Evolutionary conservation across 2,113 vertebrate species (phyloP).

Genomic region (Sylvietta virens): DNA sequence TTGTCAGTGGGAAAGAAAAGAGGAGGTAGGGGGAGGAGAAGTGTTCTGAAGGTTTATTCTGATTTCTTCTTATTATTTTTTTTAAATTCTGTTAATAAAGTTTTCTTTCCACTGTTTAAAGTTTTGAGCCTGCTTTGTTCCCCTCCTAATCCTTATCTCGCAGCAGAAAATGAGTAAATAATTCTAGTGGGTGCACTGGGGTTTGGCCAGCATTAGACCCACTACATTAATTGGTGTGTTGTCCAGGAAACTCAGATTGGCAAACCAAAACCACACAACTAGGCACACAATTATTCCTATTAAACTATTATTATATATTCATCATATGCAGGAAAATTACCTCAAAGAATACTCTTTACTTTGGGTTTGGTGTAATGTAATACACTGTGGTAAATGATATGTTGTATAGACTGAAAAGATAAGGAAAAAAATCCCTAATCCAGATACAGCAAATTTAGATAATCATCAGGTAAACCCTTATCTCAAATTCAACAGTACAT

Average conservation of each 20-base stretch:
- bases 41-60: not conserved
- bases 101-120: not conserved
- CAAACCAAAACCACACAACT: not conserved
- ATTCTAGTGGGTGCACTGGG: not conserved
- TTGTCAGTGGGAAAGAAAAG: not conserved
- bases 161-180: not conserved
- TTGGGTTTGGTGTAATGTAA: not conserved
- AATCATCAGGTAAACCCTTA: not conserved
- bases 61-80: not conserved
- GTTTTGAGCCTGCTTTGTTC: not conserved
- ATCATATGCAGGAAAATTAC: not conserved
- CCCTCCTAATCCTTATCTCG: not conserved
- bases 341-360: not conserved
- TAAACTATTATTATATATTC: not conserved
- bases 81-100: not conserved
- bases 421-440: not conserved
- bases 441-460: not conserved
- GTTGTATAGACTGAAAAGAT: not conserved
- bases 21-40: not conserved
- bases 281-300: not conserved
- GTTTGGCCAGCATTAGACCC: not conserved
- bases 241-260: not conserved
- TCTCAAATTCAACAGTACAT: not conserved
- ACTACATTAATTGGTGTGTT: not conserved
- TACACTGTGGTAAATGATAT: not conserved